These are phyloP conservation scores for Sapayoa aenigma DNA, from an alignment of 2,113 vertebrate species.

Conservation along the genomic window DNA sequence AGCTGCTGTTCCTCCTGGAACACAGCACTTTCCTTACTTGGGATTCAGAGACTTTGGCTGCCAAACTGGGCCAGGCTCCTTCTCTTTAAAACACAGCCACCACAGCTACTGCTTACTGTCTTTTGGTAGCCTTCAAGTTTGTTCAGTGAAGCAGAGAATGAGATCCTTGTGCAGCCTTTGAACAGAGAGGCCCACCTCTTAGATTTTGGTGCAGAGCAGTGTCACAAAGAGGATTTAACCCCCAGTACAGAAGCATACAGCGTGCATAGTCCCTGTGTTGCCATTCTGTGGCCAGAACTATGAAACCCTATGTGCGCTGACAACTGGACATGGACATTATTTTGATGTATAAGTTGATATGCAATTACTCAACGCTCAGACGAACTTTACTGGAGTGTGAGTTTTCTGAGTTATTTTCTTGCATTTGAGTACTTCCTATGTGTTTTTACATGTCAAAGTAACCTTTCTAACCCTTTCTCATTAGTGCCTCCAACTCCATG, in stretches of 20 bases:
- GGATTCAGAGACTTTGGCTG: not conserved
- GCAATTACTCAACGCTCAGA: not conserved
- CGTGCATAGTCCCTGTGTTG: accelerated
- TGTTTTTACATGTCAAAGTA: not conserved
- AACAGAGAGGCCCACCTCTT: not conserved
- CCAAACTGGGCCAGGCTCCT: not conserved
- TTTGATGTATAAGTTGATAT: not conserved
- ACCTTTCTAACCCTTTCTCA: not conserved
- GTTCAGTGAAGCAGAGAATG: not conserved
- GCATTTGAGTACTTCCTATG: not conserved
- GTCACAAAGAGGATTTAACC: not conserved
- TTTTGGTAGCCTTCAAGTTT: not conserved
- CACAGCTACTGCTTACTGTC: not conserved
- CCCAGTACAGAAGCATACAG: not conserved
- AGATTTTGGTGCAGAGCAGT: not conserved
- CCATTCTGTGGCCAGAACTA: not conserved
- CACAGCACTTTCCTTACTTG: not conserved
- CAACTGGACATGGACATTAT: not conserved
- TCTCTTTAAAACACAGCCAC: not conserved
- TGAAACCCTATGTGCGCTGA: accelerated
- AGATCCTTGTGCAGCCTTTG: not conserved
- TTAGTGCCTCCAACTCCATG: not conserved
- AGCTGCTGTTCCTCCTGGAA: not conserved
- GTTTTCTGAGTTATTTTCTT: not conserved
- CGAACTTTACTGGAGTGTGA: not conserved